Evolutionary conservation across 2,797 vertebrate species (phyloP).

Genomic region (Esox lucius): DNA sequence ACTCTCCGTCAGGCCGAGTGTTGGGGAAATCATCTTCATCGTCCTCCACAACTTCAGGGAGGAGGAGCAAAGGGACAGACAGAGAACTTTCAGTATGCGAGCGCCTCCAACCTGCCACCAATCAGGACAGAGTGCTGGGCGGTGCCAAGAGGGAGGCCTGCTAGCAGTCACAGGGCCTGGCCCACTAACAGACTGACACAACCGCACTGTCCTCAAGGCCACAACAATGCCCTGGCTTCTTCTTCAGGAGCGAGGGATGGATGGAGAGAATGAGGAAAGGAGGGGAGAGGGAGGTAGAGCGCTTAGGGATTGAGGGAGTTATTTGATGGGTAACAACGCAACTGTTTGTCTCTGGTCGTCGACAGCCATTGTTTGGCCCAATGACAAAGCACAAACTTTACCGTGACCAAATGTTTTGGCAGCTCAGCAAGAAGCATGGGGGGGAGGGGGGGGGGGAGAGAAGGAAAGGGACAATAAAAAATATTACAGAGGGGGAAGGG

Average conservation of each 20-base stretch:
- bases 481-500: not conserved
- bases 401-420: slow-evolving; percentile 25
- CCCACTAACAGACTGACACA: slow-evolving; percentile 39
- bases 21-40: slow-evolving; percentile 93
- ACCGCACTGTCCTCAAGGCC: slow-evolving; percentile 38
- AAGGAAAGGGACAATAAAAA: slow-evolving; percentile 17
- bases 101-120: not conserved
- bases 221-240: slow-evolving; percentile 70
- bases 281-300: not conserved
- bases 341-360: slow-evolving; percentile 14
- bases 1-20: slow-evolving; percentile 85
- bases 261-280: not conserved
- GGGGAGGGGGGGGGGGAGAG: not conserved
- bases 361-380: slow-evolving; percentile 29
- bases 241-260: slow-evolving; percentile 41
- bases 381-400: slow-evolving; percentile 13
- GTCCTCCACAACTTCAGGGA: slow-evolving; percentile 87
- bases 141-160: slow-evolving; percentile 24
- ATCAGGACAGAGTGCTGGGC: slow-evolving; percentile 11
- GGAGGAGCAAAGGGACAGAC: not conserved
- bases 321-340: slow-evolving; percentile 30
- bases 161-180: slow-evolving; percentile 26
- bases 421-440: not conserved
- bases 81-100: not conserved
- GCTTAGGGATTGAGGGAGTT: not conserved